A percentile compares a stretch with the other conserved stretches of the same genome.
Conservation (phyloP, 2,113 vertebrate genomes). For the Cephalopholis sonnerati region DNA sequence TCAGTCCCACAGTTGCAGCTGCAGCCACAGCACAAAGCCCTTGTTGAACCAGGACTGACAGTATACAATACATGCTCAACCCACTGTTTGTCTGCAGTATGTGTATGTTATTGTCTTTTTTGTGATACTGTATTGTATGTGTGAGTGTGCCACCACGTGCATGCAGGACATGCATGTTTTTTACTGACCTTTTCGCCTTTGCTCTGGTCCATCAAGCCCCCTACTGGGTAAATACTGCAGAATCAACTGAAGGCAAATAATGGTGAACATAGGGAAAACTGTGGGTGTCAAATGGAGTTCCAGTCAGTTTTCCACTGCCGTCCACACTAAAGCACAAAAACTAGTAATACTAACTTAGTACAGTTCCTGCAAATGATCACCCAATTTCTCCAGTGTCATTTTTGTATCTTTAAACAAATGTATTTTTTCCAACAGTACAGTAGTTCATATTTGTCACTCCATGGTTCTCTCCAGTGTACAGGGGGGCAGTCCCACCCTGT, state of each 20-base stretch:
- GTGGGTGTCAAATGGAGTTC: background rate
- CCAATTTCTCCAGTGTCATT: background rate
- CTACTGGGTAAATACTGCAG: background rate
- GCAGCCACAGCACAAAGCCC: slow-evolving; percentile 53
- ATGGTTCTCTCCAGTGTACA: background rate
- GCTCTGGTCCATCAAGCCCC: background rate
- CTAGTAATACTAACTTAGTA: background rate
- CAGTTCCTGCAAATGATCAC: background rate
- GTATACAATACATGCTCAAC: slow-evolving; percentile 28
- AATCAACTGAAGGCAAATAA: background rate
- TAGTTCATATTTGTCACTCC: slow-evolving; percentile 1
- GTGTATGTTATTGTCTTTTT: slow-evolving; percentile 9
- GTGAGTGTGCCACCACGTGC: slow-evolving; percentile 3
- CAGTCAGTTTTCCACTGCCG: background rate
- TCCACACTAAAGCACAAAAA: background rate
- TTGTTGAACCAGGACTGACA: slow-evolving; percentile 37
- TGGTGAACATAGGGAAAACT: background rate
- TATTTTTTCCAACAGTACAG: background rate
- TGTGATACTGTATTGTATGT: background rate
- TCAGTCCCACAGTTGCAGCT: slow-evolving; percentile 49
- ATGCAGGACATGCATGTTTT: slow-evolving; percentile 31
- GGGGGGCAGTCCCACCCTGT: background rate
- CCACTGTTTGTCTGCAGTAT: background rate
- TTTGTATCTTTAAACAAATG: background rate
- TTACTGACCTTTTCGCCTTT: slow-evolving; percentile 2